Conservation (phyloP, 1,140 invertebrate species). For the Melitaea cinxia region DNA sequence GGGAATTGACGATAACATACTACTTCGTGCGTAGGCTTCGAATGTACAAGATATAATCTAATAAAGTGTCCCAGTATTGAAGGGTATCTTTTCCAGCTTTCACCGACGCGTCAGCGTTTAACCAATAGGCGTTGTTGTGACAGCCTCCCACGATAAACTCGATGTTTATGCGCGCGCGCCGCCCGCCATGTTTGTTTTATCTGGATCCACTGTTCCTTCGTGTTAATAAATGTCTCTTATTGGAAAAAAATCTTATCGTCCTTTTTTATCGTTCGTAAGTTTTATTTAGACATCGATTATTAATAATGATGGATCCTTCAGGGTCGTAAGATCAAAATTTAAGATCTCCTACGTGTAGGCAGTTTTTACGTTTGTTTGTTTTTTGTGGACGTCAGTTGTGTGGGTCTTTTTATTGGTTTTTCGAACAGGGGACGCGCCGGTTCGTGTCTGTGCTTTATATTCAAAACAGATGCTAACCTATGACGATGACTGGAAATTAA, state of each 20-base stretch:
- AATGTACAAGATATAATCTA: conserved; percentile 68
- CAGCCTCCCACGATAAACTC: conserved; percentile 80
- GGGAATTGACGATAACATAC: conserved; percentile 39
- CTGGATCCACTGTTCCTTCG: conserved; percentile 65
- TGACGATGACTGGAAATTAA: conserved; percentile 68
- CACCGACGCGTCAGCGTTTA: conserved; percentile 65
- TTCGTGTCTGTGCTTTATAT: conserved; percentile 70
- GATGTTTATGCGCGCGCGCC: conserved; percentile 75
- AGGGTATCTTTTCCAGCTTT: conserved; percentile 72
- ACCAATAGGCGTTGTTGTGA: conserved; percentile 74
- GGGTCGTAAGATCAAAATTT: conserved; percentile 77
- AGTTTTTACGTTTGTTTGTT: conserved; percentile 48
- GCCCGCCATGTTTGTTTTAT: conserved; percentile 80
- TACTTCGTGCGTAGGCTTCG: conserved; percentile 69
- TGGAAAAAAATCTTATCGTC: conserved; percentile 62
- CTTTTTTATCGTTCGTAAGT: conserved; percentile 67
- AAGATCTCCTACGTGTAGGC: conserved; percentile 67
- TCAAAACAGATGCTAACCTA: conserved; percentile 75
- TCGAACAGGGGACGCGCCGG: conserved; percentile 51
- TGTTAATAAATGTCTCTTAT: conserved; percentile 80
- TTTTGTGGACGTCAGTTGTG: conserved; percentile 67
- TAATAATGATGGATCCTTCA: conserved; percentile 77
- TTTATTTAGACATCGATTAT: conserved; percentile 81
- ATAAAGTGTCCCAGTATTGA: conserved; percentile 47
- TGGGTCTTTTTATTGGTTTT: conserved; percentile 71